A percentile compares a stretch with the other conserved stretches of the same genome.
Conservation (phyloP, 2,113 vertebrate species). For the Bettongia penicillata region DNA sequence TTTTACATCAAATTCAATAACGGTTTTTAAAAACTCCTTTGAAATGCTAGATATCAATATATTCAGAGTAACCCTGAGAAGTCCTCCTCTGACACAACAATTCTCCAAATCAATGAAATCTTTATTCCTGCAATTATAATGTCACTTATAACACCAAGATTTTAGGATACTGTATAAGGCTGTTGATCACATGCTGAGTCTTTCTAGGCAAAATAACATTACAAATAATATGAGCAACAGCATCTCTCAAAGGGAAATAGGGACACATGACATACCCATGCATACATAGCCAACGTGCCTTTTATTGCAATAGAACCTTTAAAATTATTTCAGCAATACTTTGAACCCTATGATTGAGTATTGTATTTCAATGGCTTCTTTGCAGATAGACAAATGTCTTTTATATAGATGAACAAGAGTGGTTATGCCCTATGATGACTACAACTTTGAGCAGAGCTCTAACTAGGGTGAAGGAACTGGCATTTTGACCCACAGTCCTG, state of each 20-base stretch:
- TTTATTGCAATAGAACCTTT: conserved; percentile 30
- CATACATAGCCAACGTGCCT: neutral
- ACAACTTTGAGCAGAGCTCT: neutral
- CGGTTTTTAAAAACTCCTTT: conserved; percentile 12
- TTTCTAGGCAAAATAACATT: neutral
- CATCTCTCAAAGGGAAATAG: conserved; percentile 7
- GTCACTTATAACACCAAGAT: neutral
- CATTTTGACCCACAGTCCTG: neutral
- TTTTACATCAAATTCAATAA: conserved; percentile 25
- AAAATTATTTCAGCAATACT: conserved; percentile 38
- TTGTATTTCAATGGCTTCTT: conserved; percentile 41
- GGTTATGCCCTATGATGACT: neutral
- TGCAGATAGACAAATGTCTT: conserved; percentile 46
- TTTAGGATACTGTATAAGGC: neutral
- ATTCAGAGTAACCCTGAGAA: neutral
- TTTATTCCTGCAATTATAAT: neutral
- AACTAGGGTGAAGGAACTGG: neutral
- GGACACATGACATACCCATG: neutral
- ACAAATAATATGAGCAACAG: neutral
- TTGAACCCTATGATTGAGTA: neutral
- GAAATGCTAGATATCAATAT: neutral
- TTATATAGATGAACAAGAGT: neutral
- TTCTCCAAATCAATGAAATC: neutral
- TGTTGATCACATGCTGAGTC: neutral
- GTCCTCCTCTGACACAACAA: neutral